Evolutionary conservation across 2,113 vertebrate genomes (phyloP), one percentile per base, ranked within the genome.

Genomic region (Butastur rufipennis): DNA sequence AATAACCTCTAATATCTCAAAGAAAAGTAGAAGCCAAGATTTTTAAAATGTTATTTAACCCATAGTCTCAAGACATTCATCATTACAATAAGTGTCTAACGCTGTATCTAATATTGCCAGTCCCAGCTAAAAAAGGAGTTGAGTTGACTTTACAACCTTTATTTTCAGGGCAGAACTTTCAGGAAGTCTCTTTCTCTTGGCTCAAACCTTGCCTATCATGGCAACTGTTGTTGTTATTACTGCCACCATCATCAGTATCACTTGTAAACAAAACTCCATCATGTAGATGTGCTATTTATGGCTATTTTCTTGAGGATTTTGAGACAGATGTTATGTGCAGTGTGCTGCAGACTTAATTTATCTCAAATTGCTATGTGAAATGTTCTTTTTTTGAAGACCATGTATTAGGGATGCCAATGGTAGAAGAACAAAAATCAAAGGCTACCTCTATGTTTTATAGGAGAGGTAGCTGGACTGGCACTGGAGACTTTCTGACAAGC

Each of bases 241-340:
- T 6, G 15, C 7, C 19, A 55, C 2, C 9, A 36, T 9, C 4
- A 31, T 18, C 16, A 17, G 32, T 15, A n/a, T 20, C 21, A 50
- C 25, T 53, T 55, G 10, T 36, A 50, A 79, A 71, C 9, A 63
- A 45, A 77, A 42, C 6, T 56, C 6, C 16, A 61, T 59, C 10
- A 32, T 12, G 21, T 63, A 55, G 9, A 23, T 47, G 8, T 53
- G 13, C 18, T 81, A 34, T 50, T 92, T 87, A 31, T n/a, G 10
- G 13, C 61, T 81, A 11, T 75, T 61, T 92, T 88, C 42, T 40
- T 61, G 11, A 92, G 16, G 48, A 27, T 45, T 56, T 88, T 65
- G 31, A 52, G 23, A 22, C 10, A 50, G 27, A 25, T 75, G 3
- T 79, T 55, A 26, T 0, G 0, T 59, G 42, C n/a, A 42, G 5